Conservation (phyloP, 2,888 invertebrate species). For the Pantelozetes paolii region DNA sequence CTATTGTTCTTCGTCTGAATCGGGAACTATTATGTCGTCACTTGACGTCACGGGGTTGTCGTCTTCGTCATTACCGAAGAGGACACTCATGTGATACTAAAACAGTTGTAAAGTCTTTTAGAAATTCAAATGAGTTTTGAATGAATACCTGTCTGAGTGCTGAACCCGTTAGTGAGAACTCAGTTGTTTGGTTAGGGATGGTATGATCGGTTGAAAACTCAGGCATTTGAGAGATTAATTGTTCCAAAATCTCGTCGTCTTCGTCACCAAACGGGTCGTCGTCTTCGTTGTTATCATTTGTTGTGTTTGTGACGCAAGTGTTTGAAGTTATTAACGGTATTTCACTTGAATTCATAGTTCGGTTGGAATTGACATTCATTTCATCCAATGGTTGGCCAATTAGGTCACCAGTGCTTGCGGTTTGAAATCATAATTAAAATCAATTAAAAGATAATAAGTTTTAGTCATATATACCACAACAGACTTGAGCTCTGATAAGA, state of each 20-base stretch:
- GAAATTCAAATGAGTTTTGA: background rate
- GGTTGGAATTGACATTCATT: too few species aligned
- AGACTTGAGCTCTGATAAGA: background rate
- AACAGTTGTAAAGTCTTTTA: background rate
- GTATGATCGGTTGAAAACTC: background rate
- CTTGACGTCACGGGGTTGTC: background rate
- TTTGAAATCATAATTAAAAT: background rate
- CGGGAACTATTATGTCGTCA: background rate
- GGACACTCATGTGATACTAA: slow-evolving; percentile 18
- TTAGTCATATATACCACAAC: background rate
- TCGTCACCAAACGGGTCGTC: slow-evolving; percentile 9
- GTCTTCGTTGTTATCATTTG: background rate
- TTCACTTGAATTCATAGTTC: background rate
- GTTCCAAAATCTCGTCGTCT: background rate
- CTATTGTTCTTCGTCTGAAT: slow-evolving; percentile 1
- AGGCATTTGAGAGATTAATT: slow-evolving; percentile 6
- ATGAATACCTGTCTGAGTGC: background rate
- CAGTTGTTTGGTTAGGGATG: background rate
- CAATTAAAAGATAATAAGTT: background rate
- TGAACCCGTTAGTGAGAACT: background rate
- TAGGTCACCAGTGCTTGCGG: background rate
- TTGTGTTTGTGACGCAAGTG: background rate
- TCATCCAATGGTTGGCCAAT: background rate
- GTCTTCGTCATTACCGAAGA: background rate
- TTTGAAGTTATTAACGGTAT: background rate